Evolutionary conservation across 2,797 vertebrate species (phyloP).

Genomic region (Pachyuromys duprasi): DNA sequence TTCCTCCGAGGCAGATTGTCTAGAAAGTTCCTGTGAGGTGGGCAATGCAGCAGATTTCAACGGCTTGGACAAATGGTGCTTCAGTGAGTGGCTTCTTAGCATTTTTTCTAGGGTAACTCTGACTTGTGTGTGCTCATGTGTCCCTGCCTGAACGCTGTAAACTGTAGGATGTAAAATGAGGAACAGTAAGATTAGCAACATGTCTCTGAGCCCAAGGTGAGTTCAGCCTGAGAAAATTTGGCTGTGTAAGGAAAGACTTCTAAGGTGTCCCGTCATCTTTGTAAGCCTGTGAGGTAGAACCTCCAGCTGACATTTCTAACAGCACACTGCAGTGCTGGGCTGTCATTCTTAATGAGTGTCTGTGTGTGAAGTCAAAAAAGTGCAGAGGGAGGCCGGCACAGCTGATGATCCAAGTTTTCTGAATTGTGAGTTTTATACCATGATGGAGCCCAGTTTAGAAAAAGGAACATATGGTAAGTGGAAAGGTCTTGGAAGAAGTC

Average conservation of each 20-base stretch:
- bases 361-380: background rate
- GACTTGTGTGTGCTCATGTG: background rate
- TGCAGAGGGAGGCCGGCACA: too few species aligned
- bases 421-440: background rate
- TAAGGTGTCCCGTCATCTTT: background rate
- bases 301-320: background rate
- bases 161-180: background rate
- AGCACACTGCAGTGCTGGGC: background rate
- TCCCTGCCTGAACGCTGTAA: background rate
- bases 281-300: background rate
- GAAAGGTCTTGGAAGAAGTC: background rate
- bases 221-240: constrained; percentile 11
- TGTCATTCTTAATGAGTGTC: background rate
- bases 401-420: background rate
- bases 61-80: background rate
- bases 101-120: background rate
- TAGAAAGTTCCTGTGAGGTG: constrained; percentile 14
- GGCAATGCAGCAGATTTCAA: constrained; percentile 7
- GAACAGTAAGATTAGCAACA: background rate
- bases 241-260: background rate
- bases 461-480: background rate
- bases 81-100: background rate
- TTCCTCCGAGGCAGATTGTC: constrained; percentile 33
- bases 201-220: background rate
- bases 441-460: background rate